A percentile compares a stretch with the other conserved stretches of the same genome.
phyloP scores from a whole-genome alignment of 92 coral and sea anemone genomes.

The Parazoanthus darwini region DNA sequence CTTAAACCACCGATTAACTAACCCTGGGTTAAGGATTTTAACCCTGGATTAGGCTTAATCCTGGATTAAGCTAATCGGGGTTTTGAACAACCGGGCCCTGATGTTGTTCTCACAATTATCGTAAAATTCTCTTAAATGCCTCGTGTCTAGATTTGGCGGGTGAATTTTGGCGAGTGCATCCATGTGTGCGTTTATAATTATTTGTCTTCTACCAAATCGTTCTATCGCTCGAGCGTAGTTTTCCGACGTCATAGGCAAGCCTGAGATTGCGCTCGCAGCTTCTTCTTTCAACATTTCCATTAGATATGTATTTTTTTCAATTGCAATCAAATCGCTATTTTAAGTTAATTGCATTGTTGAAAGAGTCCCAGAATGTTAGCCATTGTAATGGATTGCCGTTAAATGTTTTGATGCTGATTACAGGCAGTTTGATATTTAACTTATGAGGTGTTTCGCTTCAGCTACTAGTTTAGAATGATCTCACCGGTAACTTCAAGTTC shows the following conservation, averaged over 20 bases:
- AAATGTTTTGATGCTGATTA: slow-evolving; percentile 7
- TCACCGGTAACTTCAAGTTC: too few species aligned
- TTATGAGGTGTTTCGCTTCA: neutral
- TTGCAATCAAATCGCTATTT: slow-evolving; percentile 9
- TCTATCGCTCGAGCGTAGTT: slow-evolving; percentile 33
- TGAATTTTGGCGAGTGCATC: slow-evolving; percentile 35
- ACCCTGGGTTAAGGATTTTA: too few species aligned
- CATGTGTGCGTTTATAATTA: slow-evolving; percentile 33
- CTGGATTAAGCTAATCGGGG: too few species aligned
- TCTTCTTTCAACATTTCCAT: slow-evolving; percentile 28
- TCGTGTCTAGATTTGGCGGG: slow-evolving; percentile 6
- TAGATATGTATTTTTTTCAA: slow-evolving; percentile 44
- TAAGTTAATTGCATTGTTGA: slow-evolving; percentile 4
- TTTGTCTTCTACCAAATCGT: slow-evolving; percentile 29
- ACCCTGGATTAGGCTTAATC: too few species aligned
- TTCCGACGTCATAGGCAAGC: neutral
- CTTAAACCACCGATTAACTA: too few species aligned
- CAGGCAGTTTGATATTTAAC: neutral
- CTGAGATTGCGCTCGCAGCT: slow-evolving; percentile 13
- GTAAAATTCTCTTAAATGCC: slow-evolving; percentile 4
- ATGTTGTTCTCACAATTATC: slow-evolving; percentile 25
- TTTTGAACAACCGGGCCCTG: too few species aligned
- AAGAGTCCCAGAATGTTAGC: slow-evolving; percentile 40
- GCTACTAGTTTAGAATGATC: too few species aligned
- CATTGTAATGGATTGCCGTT: slow-evolving; percentile 39